These are phyloP conservation scores for Peromyscus attwateri DNA, from an alignment of 2,797 vertebrate species.

Conservation along the genomic window DNA sequence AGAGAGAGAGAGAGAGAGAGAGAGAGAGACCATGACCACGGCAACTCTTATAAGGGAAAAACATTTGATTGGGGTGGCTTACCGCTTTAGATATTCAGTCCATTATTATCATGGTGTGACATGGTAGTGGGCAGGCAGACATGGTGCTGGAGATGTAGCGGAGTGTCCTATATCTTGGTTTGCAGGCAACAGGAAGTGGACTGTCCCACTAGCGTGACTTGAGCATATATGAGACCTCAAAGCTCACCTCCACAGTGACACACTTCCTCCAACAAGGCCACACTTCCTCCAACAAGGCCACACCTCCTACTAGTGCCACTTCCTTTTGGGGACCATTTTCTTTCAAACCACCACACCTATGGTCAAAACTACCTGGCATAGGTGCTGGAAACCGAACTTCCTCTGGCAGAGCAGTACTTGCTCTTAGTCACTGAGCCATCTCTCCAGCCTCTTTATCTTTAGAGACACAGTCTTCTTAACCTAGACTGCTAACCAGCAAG, in stretches of 20 bases:
- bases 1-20: too few species aligned
- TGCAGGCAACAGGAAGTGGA: background rate
- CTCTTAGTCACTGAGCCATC: background rate
- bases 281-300: background rate
- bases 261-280: background rate
- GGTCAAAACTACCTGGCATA: background rate
- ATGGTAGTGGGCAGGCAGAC: background rate
- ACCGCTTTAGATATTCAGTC: background rate
- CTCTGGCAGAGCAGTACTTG: background rate
- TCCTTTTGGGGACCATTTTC: background rate
- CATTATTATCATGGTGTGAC: background rate
- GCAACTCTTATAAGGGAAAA: background rate
- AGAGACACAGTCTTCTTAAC: background rate
- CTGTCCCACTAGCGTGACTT: background rate
- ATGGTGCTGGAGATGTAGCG: background rate
- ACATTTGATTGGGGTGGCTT: background rate
- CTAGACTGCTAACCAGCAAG: background rate
- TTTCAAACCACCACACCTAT: background rate
- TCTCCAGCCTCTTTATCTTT: background rate
- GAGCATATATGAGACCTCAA: background rate
- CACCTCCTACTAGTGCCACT: background rate
- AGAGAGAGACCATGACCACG: background rate
- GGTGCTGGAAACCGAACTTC: background rate
- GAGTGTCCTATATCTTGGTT: background rate
- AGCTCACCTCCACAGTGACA: background rate